Percentiles rank a stretch among this genome's conserved stretches.
Evolutionary conservation across 2,113 vertebrate genomes (phyloP).

Genomic region (Patagioenas fasciata): DNA sequence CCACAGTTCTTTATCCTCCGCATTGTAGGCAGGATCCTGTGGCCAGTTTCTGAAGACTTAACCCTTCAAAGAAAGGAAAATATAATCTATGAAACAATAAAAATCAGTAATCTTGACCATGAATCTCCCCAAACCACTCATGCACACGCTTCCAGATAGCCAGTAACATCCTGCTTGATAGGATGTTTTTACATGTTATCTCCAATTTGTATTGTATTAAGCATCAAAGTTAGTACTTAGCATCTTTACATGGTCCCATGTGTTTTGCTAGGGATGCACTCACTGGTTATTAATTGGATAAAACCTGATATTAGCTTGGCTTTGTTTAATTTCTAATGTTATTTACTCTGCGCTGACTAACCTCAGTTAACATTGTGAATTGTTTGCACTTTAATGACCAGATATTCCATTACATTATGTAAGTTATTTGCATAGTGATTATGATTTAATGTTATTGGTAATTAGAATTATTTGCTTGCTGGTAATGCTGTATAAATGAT

Average conservation of each 20-base stretch:
- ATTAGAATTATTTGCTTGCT: constrained; percentile 71
- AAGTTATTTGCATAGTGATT: constrained; percentile 75
- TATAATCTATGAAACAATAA: background rate
- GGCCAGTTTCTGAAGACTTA: background rate
- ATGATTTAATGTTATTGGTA: constrained; percentile 55
- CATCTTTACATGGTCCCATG: background rate
- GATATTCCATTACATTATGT: constrained; percentile 66
- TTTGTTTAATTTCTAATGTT: constrained; percentile 68
- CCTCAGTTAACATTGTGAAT: constrained; percentile 68
- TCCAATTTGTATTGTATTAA: background rate
- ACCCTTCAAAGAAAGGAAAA: background rate
- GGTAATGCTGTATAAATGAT: constrained; percentile 33
- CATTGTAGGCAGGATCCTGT: background rate
- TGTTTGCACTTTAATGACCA: constrained; percentile 68
- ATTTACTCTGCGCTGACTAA: constrained; percentile 67
- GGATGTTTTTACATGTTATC: background rate
- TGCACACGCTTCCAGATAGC: background rate
- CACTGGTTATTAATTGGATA: constrained; percentile 46
- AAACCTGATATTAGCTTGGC: constrained; percentile 59
- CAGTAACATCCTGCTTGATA: background rate
- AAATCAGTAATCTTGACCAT: background rate
- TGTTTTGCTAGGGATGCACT: background rate
- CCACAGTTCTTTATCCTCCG: background rate
- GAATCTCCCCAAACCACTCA: background rate
- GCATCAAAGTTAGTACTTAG: background rate